Evolutionary conservation across 2,797 vertebrate species (phyloP).

Genomic region (Sardinella longiceps): DNA sequence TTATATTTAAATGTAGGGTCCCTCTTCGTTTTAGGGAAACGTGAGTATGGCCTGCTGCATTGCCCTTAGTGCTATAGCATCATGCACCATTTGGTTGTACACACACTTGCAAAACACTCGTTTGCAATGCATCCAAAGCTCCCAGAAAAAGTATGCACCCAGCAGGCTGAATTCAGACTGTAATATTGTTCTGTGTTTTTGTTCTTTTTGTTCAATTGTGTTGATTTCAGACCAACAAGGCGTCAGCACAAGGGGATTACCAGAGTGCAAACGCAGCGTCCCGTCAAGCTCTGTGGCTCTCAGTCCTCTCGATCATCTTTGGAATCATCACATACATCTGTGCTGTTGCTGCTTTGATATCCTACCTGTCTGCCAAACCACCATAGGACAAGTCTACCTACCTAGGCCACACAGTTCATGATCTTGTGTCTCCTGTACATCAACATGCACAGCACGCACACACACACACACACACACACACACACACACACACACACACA

Average conservation of each 20-base stretch:
- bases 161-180: too few species aligned
- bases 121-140: too few species aligned
- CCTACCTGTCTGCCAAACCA: conserved; percentile 85
- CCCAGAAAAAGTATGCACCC: too few species aligned
- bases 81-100: too few species aligned
- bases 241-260: conserved; percentile 85
- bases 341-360: conserved; percentile 81
- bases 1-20: too few species aligned
- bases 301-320: conserved; percentile 84
- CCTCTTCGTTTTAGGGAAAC: too few species aligned
- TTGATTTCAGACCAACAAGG: conserved; percentile 83
- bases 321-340: conserved; percentile 86
- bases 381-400: conserved; percentile 67
- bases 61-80: too few species aligned
- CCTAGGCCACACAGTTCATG: conserved; percentile 14
- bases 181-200: not conserved
- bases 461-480: conserved; percentile 1
- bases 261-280: conserved; percentile 82
- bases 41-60: too few species aligned
- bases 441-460: not conserved
- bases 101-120: too few species aligned
- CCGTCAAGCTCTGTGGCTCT: conserved; percentile 84
- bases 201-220: not conserved
- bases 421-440: not conserved
- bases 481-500: not conserved